Base-by-base conservation (phyloP, 2,888 invertebrate genomes). In the Odontocolon sp. region DNA sequence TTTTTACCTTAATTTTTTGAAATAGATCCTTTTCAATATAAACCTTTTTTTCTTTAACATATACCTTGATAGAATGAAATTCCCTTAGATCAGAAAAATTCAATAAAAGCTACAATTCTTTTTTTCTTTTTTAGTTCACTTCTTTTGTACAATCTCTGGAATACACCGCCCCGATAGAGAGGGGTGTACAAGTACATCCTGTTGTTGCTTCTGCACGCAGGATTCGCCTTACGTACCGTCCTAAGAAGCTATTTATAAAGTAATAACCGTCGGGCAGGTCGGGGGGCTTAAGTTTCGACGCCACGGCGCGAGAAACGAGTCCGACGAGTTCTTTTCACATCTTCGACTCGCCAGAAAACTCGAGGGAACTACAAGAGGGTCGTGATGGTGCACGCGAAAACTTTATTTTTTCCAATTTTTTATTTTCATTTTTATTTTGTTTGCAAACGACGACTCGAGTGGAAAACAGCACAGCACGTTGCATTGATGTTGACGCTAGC, bases 191-290 rank as follows among this genome's bases (percentile, higher is more conserved):
- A 26, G 47, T 26, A 38, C 64, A 64, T 64, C 64, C 64, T 50
- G 64, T 21, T 16, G 31, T 26, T 16, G 16, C n/a, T n/a, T n/a
- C 0, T 36, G 26, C 36, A 28, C 36, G 64, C 3, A 36, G 64
- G 38, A 64, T 64, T 26, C 64, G 26, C 64, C 50, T 26, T n/a
- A 36, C 36, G 50, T 50, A 64, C 50, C 36, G 56, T 80, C 80
- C 56, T 80, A 69, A 75, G 80, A 76, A 76, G 74, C 80, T 80
- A 80, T 80, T 80, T 80, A 80, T 80, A 80, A 78, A 72, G 69
- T 80, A 80, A 80, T 80, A 76, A 80, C 69, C 78, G 72, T 78
- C 69, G 75, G 72, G 73, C 69, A 75, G 73, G 75, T 75, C 72
- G 73, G 70, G 73, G 64, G 72, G 59, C 67, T 78, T 52, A 59